These are phyloP conservation scores for Tipula helvola DNA, from an alignment of 2,888 invertebrate species.

Conservation along the genomic window DNA sequence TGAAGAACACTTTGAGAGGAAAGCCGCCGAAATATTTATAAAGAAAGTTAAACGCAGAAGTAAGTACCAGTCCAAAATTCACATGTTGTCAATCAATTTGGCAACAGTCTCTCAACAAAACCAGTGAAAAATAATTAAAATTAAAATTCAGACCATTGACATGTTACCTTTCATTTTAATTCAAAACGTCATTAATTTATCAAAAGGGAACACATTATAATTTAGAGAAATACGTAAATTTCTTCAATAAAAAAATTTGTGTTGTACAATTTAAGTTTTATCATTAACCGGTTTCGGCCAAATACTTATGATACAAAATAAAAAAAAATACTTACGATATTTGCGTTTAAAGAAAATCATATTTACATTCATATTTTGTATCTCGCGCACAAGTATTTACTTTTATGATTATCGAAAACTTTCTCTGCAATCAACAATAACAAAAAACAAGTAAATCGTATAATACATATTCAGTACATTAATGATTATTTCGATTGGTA, in stretches of 20 bases:
- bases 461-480: background rate
- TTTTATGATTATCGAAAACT: background rate
- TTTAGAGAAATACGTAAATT: background rate
- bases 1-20: background rate
- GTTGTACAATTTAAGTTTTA: background rate
- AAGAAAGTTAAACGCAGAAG: background rate
- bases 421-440: background rate
- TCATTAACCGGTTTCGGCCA: background rate
- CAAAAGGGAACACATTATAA: background rate
- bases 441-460: background rate
- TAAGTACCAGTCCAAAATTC: background rate
- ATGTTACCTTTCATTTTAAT: background rate
- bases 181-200: background rate
- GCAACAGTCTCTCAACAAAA: background rate
- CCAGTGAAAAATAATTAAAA: background rate
- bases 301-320: background rate
- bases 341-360: background rate
- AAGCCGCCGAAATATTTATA: background rate
- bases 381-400: background rate
- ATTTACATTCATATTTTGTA: background rate
- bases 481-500: background rate
- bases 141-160: background rate
- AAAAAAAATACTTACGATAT: background rate
- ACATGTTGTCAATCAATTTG: background rate
- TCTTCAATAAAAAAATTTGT: background rate